A percentile compares a stretch with the other conserved stretches of the same genome.
phyloP scores from a whole-genome alignment of 1,140 invertebrate genomes.

The Drosophila ohnishii region DNA sequence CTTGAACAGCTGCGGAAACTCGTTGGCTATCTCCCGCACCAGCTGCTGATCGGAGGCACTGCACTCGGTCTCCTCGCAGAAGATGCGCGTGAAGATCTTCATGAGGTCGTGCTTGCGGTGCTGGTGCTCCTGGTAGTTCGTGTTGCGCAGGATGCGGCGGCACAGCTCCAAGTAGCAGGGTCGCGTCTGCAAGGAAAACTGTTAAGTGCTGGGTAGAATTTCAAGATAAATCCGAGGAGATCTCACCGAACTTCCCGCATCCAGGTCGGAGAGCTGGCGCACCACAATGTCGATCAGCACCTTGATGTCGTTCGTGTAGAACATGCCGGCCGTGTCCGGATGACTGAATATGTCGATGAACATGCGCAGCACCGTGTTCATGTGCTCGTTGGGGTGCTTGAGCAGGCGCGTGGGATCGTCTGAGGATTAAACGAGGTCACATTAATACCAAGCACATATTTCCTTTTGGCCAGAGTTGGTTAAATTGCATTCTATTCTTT shows the following conservation, averaged over 20 bases:
- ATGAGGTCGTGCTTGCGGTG: conserved; percentile 90
- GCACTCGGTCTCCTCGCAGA: conserved; percentile 90
- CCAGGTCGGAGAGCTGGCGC: conserved; percentile 93
- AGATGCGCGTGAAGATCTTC: conserved; percentile 92
- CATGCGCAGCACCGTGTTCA: conserved; percentile 94
- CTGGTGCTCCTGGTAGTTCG: conserved; percentile 89
- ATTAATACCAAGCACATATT: neutral
- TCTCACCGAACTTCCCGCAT: conserved; percentile 92
- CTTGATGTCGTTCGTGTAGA: conserved; percentile 97
- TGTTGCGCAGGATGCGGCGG: conserved; percentile 89
- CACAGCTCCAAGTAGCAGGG: conserved; percentile 90
- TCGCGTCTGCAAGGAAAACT: conserved; percentile 85
- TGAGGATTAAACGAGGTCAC: conserved; percentile 74
- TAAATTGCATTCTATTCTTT: neutral
- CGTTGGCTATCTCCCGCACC: conserved; percentile 90
- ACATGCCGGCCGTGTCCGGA: conserved; percentile 90
- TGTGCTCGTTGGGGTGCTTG: conserved; percentile 90
- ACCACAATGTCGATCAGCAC: conserved; percentile 96
- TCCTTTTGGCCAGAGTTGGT: neutral
- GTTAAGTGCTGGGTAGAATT: neutral
- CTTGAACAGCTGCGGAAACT: conserved; percentile 93
- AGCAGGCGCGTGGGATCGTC: conserved; percentile 94
- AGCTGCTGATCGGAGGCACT: conserved; percentile 90
- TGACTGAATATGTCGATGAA: conserved; percentile 92
- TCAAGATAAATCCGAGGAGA: too few relatives aligned